Percentiles rank a stretch among this genome's conserved stretches.
Evolutionary conservation across 2,888 invertebrate species (phyloP).

Genomic region (Dioctria rufipes): DNA sequence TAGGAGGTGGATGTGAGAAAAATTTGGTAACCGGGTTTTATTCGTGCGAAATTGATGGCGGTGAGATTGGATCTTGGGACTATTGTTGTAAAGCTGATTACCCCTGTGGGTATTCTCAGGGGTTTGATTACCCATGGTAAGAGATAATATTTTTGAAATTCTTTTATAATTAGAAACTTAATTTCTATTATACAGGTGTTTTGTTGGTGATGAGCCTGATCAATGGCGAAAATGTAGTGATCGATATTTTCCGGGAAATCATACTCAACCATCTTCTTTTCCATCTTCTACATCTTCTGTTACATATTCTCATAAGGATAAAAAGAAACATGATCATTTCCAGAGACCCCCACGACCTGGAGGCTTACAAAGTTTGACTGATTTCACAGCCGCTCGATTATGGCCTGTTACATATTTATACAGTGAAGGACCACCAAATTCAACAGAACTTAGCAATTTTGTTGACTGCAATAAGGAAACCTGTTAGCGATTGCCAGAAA

Average conservation of each 20-base stretch:
- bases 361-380: conserved; percentile 68
- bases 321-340: conserved; percentile 64
- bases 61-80: conserved; percentile 83
- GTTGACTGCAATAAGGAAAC: conserved; percentile 71
- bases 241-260: conserved; percentile 78
- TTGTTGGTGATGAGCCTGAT: conserved; percentile 83
- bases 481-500: conserved; percentile 63
- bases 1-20: conserved; percentile 80
- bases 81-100: conserved; percentile 89
- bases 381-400: conserved; percentile 72
- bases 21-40: conserved; percentile 86
- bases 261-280: conserved; percentile 59
- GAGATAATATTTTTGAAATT: conserved; percentile 55
- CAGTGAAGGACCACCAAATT: conserved; percentile 84
- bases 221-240: conserved; percentile 93
- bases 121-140: conserved; percentile 87
- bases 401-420: conserved; percentile 90
- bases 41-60: conserved; percentile 86
- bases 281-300: conserved; percentile 58
- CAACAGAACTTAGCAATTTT: conserved; percentile 73
- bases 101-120: conserved; percentile 87
- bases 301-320: conserved; percentile 57
- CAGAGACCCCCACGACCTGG: conserved; percentile 70
- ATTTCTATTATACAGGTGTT: conserved; percentile 76
- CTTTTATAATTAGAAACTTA: conserved; percentile 52